These are phyloP conservation scores for Agonopterix alstromeriana DNA, from an alignment of 2,888 invertebrate species.

Conservation along the genomic window DNA sequence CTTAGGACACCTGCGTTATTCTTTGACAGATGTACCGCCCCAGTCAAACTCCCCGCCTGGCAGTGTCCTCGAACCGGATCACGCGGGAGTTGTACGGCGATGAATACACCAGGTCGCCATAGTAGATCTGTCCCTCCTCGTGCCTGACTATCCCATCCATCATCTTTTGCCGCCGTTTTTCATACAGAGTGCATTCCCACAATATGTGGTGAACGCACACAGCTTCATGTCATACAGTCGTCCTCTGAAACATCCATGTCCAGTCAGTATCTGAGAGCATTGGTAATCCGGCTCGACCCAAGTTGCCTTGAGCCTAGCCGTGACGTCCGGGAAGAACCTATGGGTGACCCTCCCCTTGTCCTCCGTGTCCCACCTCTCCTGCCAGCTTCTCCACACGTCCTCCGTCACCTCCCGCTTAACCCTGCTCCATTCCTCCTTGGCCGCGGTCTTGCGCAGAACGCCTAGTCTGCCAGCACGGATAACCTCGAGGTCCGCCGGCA, in stretches of 20 bases:
- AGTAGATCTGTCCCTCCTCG: no score
- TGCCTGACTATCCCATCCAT: no score
- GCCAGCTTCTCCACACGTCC: slow-evolving; percentile 2
- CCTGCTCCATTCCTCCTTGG: slow-evolving; percentile 6
- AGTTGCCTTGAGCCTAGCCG: slow-evolving; percentile 1
- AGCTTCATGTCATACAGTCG: slow-evolving; percentile 8
- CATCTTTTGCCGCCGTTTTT: not conserved
- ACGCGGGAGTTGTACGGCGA: no score
- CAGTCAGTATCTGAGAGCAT: slow-evolving; percentile 12
- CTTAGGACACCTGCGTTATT: no score
- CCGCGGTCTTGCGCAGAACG: slow-evolving; percentile 5
- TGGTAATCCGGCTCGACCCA: slow-evolving; percentile 16
- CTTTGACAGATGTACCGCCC: no score
- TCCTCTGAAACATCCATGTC: slow-evolving; percentile 11
- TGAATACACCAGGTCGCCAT: slow-evolving; percentile 8
- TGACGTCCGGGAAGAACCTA: slow-evolving; percentile 16
- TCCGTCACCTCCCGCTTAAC: no score
- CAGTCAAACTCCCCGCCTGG: no score
- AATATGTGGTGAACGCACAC: slow-evolving; percentile 7
- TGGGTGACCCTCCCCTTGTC: slow-evolving; percentile 9
- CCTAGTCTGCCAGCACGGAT: no score
- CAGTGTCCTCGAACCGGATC: no score
- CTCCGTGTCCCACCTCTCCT: slow-evolving; percentile 4
- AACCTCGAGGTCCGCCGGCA: slow-evolving; percentile 18
- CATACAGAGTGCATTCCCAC: not conserved